Evolutionary conservation across 2,113 vertebrate genomes (phyloP).

Genomic region (Brienomyrus brachyistius): DNA sequence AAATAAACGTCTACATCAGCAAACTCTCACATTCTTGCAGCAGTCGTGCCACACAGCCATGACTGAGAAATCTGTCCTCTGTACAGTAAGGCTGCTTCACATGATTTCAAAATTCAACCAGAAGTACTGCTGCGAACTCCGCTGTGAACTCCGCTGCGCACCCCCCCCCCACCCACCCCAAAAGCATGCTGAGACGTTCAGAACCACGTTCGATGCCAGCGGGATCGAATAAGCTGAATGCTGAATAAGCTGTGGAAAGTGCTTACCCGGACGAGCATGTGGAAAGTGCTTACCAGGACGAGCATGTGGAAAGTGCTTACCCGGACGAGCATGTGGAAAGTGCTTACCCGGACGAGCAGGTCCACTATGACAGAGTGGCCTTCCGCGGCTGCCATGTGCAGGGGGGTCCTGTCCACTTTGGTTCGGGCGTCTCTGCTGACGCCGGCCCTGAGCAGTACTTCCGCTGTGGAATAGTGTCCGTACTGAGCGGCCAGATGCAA

Average conservation of each 20-base stretch:
- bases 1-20: neutral
- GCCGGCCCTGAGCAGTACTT: conserved; percentile 81
- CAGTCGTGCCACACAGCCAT: neutral
- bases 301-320: conserved; percentile 60
- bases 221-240: too few species aligned
- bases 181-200: neutral
- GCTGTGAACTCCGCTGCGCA: neutral
- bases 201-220: neutral
- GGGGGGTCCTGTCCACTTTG: conserved; percentile 84
- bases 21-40: neutral
- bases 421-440: conserved; percentile 88
- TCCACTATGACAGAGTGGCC: conserved; percentile 79
- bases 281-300: conserved; percentile 61
- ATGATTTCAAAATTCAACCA: neutral
- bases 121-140: neutral
- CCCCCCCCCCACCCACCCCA: neutral
- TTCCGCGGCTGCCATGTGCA: conserved; percentile 85
- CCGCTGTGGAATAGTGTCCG: conserved; percentile 83
- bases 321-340: conserved; percentile 63
- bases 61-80: neutral
- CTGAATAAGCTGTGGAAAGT: neutral
- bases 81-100: neutral
- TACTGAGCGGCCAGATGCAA: conserved; percentile 85
- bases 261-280: conserved; percentile 72
- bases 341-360: conserved; percentile 73